These are phyloP conservation scores for Penaeus vannamei DNA, from an alignment of 1,140 invertebrate species.

Conservation along the genomic window DNA sequence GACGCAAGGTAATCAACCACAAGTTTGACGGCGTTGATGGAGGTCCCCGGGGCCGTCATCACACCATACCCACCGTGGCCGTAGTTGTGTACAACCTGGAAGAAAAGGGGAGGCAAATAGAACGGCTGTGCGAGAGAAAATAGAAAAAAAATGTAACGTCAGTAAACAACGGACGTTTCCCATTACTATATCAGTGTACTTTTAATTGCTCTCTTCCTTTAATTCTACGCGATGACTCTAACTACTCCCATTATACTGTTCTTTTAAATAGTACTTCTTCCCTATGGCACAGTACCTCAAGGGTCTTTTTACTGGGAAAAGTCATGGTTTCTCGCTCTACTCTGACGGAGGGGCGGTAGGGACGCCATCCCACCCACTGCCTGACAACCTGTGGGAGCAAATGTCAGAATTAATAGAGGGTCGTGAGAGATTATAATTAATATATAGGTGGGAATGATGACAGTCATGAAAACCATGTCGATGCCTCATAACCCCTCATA, in stretches of 20 bases:
- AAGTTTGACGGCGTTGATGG: conserved; percentile 81
- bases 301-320: conserved; percentile 36
- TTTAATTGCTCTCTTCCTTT: too few species aligned
- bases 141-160: too few species aligned
- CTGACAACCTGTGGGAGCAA: conserved; percentile 72
- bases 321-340: conserved; percentile 79
- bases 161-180: too few species aligned
- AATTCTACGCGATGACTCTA: too few species aligned
- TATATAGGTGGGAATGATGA: too few species aligned
- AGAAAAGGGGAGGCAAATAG: not conserved
- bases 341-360: conserved; percentile 82
- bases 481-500: too few species aligned
- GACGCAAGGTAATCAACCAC: conserved; percentile 69
- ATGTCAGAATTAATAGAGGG: not conserved
- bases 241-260: too few species aligned
- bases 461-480: too few species aligned
- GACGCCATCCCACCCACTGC: conserved; percentile 84
- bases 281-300: conserved; percentile 12
- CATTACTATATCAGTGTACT: too few species aligned
- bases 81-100: conserved; percentile 88
- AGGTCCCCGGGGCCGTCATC: conserved; percentile 88
- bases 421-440: too few species aligned
- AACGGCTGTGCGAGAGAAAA: too few species aligned
- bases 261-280: too few species aligned
- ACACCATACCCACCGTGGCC: conserved; percentile 94